Evolutionary conservation across 2,113 vertebrate genomes (phyloP).

Genomic region (Lycaon pictus): DNA sequence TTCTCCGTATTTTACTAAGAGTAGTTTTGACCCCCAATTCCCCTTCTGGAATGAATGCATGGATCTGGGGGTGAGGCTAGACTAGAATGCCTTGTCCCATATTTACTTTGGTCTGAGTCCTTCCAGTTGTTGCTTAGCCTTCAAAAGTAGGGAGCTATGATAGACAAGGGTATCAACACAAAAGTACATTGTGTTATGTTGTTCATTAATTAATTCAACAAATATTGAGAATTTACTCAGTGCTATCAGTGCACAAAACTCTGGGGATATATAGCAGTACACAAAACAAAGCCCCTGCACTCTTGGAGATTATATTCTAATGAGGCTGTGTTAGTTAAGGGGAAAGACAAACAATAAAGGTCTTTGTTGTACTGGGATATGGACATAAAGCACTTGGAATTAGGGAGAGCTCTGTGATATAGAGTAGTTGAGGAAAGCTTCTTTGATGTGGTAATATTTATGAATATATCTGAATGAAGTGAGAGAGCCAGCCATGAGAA

Average conservation of each 20-base stretch:
- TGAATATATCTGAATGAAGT: neutral
- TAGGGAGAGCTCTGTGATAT: slow-evolving; percentile 20
- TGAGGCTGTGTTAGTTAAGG: neutral
- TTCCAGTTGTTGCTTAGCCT: slow-evolving; percentile 45
- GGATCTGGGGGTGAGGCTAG: neutral
- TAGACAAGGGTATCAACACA: neutral
- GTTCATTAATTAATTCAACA: slow-evolving; percentile 27
- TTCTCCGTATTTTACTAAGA: neutral
- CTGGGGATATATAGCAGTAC: neutral
- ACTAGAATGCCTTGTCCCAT: neutral
- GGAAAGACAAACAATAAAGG: neutral
- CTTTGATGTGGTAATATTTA: slow-evolving; percentile 15
- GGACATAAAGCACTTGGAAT: neutral
- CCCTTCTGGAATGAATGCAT: neutral
- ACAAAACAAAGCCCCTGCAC: neutral
- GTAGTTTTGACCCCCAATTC: neutral
- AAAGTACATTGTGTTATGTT: slow-evolving; percentile 32
- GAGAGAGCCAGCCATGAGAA: neutral
- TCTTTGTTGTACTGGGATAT: neutral
- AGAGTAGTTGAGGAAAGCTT: neutral
- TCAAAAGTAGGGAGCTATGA: neutral
- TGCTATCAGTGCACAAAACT: neutral
- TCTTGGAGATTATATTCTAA: slow-evolving; percentile 33
- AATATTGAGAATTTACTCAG: slow-evolving; percentile 20
- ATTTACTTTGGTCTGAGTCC: slow-evolving; percentile 37